Evolutionary conservation across 2,113 vertebrate species (phyloP).

Genomic region (Sardina pilchardus): DNA sequence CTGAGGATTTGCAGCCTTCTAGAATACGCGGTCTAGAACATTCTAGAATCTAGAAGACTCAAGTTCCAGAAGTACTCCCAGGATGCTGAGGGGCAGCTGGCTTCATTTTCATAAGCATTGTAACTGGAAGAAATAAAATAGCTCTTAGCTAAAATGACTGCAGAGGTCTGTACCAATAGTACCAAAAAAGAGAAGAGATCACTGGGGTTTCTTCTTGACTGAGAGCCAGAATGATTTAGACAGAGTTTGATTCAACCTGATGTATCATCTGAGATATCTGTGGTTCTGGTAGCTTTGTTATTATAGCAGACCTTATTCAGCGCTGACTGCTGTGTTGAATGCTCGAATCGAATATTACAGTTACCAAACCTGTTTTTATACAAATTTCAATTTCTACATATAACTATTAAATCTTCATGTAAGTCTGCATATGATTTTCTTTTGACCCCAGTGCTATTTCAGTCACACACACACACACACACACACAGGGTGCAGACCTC

Average conservation of each 20-base stretch:
- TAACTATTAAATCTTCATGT: not conserved
- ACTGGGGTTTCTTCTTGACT: not conserved
- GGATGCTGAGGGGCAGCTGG: not conserved
- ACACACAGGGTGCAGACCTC: not conserved
- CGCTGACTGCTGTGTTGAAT: not conserved
- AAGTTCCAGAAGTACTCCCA: not conserved
- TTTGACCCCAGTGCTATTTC: too few relatives aligned
- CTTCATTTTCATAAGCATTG: not conserved
- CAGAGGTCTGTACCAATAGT: not conserved
- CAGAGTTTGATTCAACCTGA: not conserved
- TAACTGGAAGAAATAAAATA: not conserved
- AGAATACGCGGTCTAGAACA: not conserved
- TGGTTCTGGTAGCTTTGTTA: not conserved
- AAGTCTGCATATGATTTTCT: not conserved
- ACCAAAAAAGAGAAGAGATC: not conserved
- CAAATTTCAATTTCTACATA: not conserved
- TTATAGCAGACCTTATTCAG: not conserved
- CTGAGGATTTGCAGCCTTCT: not conserved
- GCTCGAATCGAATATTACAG: not conserved
- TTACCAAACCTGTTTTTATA: not conserved
- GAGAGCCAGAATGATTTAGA: not conserved
- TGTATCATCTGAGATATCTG: not conserved
- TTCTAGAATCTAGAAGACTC: not conserved
- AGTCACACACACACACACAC: not conserved
- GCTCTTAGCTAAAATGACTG: not conserved